A percentile compares a stretch with the other conserved stretches of the same genome.
Conservation (phyloP, 2,113 vertebrate genomes). For the Tragelaphus scriptus region DNA sequence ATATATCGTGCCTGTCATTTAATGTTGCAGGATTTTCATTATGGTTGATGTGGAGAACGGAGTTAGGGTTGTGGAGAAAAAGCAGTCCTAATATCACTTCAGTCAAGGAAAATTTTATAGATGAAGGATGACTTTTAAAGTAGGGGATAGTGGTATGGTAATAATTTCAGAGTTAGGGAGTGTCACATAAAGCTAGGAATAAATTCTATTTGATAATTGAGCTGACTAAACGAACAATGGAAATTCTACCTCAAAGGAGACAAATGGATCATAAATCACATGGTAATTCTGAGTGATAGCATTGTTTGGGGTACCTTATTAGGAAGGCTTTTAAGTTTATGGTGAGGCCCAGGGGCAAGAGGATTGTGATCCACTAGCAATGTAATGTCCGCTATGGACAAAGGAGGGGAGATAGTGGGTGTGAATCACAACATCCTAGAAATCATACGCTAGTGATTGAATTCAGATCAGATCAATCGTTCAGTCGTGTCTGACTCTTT, state of each 20-base stretch:
- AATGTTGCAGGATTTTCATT: neutral
- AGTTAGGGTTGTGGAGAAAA: neutral
- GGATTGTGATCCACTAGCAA: neutral
- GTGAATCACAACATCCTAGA: neutral
- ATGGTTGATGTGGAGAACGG: neutral
- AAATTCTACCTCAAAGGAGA: slow-evolving; percentile 12
- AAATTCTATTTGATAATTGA: neutral
- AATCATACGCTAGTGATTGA: neutral
- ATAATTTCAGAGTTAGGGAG: neutral
- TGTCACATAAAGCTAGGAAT: neutral
- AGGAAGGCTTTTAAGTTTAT: neutral
- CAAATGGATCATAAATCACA: neutral
- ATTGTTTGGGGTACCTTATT: neutral
- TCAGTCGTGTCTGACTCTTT: too few species aligned
- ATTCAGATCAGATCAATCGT: neutral
- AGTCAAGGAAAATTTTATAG: neutral
- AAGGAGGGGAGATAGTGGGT: neutral
- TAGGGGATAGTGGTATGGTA: neutral
- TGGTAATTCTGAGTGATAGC: neutral
- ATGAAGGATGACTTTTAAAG: neutral
- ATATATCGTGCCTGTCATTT: neutral
- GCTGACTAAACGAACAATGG: neutral
- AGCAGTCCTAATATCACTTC: neutral
- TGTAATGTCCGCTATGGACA: neutral
- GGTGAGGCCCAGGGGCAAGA: neutral